Evolutionary conservation across 2,797 vertebrate genomes (phyloP).

Genomic region (Erethizon dorsatum): DNA sequence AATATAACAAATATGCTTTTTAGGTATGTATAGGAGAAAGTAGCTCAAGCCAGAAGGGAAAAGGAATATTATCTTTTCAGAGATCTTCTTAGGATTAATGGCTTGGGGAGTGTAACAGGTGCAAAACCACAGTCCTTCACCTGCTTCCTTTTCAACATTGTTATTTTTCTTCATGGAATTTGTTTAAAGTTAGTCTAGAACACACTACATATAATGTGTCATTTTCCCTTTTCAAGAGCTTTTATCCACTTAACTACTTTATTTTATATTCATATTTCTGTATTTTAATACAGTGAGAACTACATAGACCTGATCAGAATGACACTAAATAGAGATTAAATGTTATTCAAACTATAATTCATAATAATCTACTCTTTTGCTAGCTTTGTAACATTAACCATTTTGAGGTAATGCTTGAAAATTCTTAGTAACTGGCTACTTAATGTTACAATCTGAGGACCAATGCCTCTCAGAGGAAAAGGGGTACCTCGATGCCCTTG

Average conservation of each 20-base stretch:
- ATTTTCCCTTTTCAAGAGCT: not conserved
- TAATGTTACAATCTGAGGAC: not conserved
- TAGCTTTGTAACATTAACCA: not conserved
- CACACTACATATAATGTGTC: not conserved
- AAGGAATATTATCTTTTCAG: not conserved
- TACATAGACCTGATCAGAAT: not conserved
- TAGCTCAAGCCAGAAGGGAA: not conserved
- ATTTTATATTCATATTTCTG: not conserved
- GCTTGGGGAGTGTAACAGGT: rapidly evolving
- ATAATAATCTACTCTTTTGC: not conserved
- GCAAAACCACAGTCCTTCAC: not conserved
- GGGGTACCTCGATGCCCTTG: no score
- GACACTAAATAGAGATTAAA: not conserved
- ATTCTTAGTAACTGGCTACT: not conserved
- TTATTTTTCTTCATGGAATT: not conserved
- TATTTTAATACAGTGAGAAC: slow-evolving; percentile 18
- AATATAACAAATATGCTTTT: not conserved
- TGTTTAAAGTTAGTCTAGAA: not conserved
- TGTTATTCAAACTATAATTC: not conserved
- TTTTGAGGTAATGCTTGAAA: slow-evolving; percentile 18
- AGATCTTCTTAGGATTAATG: not conserved
- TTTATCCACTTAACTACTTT: not conserved
- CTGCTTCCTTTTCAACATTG: not conserved
- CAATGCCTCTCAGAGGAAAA: not conserved
- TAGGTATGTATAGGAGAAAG: not conserved